phyloP scores from a whole-genome alignment of 2,113 vertebrate genomes.

The Tyrannus savana region DNA sequence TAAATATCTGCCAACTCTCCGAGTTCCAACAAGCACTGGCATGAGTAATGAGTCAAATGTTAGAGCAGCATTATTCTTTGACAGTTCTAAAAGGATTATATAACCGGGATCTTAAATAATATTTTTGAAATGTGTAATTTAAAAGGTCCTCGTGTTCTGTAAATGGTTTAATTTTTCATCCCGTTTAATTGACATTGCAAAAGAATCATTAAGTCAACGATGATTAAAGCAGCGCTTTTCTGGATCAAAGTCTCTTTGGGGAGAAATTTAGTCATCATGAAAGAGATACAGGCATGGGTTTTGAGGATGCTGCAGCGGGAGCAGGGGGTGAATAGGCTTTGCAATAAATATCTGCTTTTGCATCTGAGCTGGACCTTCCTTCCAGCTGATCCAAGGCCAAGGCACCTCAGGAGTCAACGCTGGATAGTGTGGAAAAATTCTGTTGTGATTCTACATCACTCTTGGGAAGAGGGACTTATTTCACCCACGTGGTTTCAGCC shows the following conservation, averaged over 20 bases:
- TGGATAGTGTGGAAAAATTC: neutral
- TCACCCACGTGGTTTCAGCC: neutral
- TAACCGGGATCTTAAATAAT: conserved; percentile 67
- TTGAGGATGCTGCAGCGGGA: neutral
- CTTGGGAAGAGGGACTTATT: neutral
- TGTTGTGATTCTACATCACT: neutral
- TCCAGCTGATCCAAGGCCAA: neutral
- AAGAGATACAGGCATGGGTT: neutral
- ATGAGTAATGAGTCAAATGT: conserved; percentile 73
- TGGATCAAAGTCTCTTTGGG: conserved; percentile 49
- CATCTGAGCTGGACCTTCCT: neutral
- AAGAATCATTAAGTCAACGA: conserved; percentile 44
- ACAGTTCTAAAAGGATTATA: conserved; percentile 74
- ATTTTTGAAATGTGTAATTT: conserved; percentile 72
- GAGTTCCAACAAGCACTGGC: conserved; percentile 72
- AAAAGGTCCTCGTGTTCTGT: conserved; percentile 61
- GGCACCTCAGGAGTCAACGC: neutral
- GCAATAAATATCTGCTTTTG: neutral
- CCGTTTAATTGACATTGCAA: conserved; percentile 46
- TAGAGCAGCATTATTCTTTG: conserved; percentile 70
- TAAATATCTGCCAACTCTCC: conserved; percentile 66
- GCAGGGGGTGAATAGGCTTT: neutral
- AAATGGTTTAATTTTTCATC: conserved; percentile 64
- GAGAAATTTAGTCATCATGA: conserved; percentile 2
- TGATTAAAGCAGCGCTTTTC: conserved; percentile 33